Conservation (phyloP, 1,140 invertebrate genomes). For the Asobara japonica region DNA sequence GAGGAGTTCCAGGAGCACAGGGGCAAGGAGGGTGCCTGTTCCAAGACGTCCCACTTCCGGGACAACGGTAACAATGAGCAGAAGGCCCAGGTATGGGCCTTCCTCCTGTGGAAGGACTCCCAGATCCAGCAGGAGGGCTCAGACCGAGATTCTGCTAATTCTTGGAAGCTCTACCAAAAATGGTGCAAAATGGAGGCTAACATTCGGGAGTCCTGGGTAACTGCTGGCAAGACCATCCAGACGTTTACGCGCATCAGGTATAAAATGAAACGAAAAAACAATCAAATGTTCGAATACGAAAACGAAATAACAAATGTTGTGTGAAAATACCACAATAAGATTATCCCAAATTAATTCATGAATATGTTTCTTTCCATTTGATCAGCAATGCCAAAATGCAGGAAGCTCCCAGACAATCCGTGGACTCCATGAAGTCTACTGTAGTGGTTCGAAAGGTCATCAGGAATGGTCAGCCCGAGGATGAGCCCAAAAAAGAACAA, state of each 20-base stretch:
- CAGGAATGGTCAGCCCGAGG: conserved; percentile 62
- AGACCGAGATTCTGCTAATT: conserved; percentile 67
- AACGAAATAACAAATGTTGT: too few species aligned
- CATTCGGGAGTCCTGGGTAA: conserved; percentile 78
- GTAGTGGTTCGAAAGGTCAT: conserved; percentile 61
- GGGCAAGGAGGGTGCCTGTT: conserved; percentile 57
- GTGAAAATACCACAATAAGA: too few species aligned
- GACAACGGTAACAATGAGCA: conserved; percentile 71
- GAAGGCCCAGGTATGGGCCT: conserved; percentile 85
- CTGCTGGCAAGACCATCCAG: conserved; percentile 80
- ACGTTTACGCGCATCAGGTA: conserved; percentile 69
- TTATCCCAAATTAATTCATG: too few species aligned
- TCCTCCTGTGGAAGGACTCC: conserved; percentile 81
- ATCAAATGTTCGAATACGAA: too few species aligned
- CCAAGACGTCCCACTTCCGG: conserved; percentile 59
- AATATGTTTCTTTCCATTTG: too few species aligned
- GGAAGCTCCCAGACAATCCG: conserved; percentile 43
- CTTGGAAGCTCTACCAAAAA: conserved; percentile 83
- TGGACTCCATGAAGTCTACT: not conserved
- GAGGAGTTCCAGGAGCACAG: conserved; percentile 79
- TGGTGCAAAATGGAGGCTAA: conserved; percentile 82
- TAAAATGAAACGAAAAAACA: too few species aligned
- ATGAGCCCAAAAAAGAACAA: conserved; percentile 48
- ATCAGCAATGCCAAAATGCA: conserved; percentile 65
- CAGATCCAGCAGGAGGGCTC: conserved; percentile 69